These are phyloP conservation scores for Tringa solitaria DNA, from an alignment of 2,113 vertebrate genomes.

Conservation along the genomic window DNA sequence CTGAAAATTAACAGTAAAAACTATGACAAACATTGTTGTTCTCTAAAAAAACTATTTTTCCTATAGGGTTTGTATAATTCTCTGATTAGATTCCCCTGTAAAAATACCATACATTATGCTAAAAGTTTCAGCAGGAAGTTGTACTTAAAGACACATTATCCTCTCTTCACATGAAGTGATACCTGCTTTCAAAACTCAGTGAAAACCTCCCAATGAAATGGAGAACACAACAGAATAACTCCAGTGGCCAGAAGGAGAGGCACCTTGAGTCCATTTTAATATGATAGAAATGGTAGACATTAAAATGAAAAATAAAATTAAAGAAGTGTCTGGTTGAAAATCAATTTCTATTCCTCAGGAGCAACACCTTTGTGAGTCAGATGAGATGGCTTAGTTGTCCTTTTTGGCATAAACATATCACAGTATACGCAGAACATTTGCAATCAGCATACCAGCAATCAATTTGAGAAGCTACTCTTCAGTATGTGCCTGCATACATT, in stretches of 20 bases:
- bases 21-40: neutral
- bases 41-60: neutral
- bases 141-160: neutral
- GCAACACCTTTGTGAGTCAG: neutral
- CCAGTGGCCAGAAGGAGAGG: neutral
- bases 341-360: neutral
- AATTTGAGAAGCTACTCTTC: neutral
- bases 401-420: neutral
- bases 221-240: neutral
- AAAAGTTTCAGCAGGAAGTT: neutral
- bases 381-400: neutral
- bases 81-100: neutral
- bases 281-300: neutral
- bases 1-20: slow-evolving; percentile 25
- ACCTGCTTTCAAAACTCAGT: neutral
- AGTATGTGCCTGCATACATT: neutral
- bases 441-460: neutral
- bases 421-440: neutral
- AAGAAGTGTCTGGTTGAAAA: neutral
- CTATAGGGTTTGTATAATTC: neutral
- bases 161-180: neutral
- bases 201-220: neutral
- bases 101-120: neutral
- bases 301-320: neutral
- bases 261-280: neutral